Evolutionary conservation across 2,888 invertebrate genomes (phyloP), one percentile per base, ranked within the genome.

Genomic region (Yponomeuta cagnagella): DNA sequence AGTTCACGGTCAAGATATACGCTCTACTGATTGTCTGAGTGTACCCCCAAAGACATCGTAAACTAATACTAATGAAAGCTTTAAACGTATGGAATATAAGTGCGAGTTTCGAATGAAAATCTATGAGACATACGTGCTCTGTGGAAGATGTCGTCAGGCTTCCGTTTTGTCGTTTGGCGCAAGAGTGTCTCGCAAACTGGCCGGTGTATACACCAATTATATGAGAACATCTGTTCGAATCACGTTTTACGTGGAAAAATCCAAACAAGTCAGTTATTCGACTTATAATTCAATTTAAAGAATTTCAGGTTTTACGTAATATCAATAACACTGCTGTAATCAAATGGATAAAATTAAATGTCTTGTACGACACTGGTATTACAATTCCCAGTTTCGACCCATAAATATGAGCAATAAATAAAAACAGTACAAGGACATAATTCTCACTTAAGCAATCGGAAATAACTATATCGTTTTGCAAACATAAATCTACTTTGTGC

Each of bases 1-100:
- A 82, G 82, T 74, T 80, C 85, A 85, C 82, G 84, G 86, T 76
- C 84, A 76, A 72, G 72, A 73, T 80, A 78, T 76, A 80, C 75
- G 78, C 75, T 75, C 71, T 43, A 71, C 10, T 31, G 65, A 31
- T 1, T 33, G 8, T 58, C 10, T 31, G 65, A 31, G 4, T 33
- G 8, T 58, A 15, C 15, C 52, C 52, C 15, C 52, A 15, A 15
- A 15, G 12, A 15, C 12, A 58, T 15, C 52, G 5, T 12, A 5
- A 15, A 15, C 52, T 58, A 3, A 52, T 4, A 12, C 52, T 9
- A 37, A 12, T 52, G 23, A 52, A 58, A 15, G 52, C 52, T 15
- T 15, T 58, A 58, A 58, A 4, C 52, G 4, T 58, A 15, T 58
- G 52, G 4, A 4, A 58, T 8, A 58, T 58, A 58, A 58, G 52